These are phyloP conservation scores for Carollia perspicillata DNA, from an alignment of 2,113 vertebrate genomes.

Conservation along the genomic window DNA sequence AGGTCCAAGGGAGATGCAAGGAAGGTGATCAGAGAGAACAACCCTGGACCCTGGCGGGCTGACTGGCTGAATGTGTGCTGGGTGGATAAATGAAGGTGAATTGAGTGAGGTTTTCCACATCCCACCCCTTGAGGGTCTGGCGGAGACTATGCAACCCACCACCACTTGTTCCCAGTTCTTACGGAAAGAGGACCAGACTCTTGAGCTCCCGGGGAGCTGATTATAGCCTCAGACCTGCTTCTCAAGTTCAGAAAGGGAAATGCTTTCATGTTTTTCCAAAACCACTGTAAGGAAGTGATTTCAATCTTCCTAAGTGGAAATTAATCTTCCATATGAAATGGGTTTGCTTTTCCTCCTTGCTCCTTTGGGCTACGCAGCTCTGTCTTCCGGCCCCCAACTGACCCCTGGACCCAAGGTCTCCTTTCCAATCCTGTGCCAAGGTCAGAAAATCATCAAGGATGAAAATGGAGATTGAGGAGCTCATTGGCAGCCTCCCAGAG, in stretches of 20 bases:
- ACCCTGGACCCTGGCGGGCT: not conserved
- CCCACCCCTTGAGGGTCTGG: not conserved
- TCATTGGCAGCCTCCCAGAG: not conserved
- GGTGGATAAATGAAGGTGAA: not conserved
- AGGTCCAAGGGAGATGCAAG: not conserved
- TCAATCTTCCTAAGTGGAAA: not conserved
- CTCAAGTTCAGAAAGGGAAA: not conserved
- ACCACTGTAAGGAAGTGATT: not conserved
- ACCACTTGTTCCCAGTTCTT: not conserved
- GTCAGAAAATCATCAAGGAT: not conserved
- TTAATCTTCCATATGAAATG: not conserved
- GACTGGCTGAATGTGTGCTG: not conserved
- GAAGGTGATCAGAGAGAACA: not conserved
- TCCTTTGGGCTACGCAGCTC: not conserved
- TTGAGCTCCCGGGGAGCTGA: not conserved
- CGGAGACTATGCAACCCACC: not conserved
- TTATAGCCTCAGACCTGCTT: not conserved
- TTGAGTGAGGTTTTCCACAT: not conserved
- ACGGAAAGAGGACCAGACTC: not conserved
- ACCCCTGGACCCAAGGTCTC: not conserved
- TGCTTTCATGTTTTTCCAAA: slow-evolving; percentile 19
- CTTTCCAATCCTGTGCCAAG: not conserved
- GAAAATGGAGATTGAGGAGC: not conserved
- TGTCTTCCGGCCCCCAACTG: not conserved
- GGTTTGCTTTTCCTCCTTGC: not conserved